phyloP scores from a whole-genome alignment of 2,797 vertebrate species.

The Schizopygopsis malacanthus region DNA sequence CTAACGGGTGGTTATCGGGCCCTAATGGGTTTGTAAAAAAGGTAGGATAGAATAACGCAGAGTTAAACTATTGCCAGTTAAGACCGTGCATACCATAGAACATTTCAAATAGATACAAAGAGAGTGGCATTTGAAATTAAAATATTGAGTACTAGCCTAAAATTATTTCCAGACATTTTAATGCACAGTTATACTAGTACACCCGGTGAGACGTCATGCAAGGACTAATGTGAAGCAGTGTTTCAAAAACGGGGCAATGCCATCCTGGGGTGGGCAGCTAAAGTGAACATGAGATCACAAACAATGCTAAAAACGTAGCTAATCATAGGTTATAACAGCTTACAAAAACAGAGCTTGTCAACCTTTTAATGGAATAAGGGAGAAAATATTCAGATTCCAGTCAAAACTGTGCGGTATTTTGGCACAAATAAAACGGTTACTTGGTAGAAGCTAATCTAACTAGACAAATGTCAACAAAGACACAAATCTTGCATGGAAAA shows the following conservation, averaged over 20 bases:
- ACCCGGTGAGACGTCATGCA: neutral
- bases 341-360: neutral
- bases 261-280: neutral
- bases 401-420: neutral
- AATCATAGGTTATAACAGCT: neutral
- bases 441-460: neutral
- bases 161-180: neutral
- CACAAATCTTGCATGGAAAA: neutral
- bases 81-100: neutral
- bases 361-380: neutral
- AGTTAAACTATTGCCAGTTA: constrained; percentile 57
- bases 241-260: neutral
- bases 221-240: neutral
- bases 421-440: neutral
- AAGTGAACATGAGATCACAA: neutral
- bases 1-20: constrained; percentile 77
- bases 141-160: neutral
- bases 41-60: constrained; percentile 50
- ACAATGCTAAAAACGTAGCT: neutral
- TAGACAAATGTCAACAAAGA: neutral
- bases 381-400: neutral
- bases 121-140: neutral
- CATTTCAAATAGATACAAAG: constrained; percentile 15
- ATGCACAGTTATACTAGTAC: neutral
- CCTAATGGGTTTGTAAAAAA: constrained; percentile 80